Evolutionary conservation across 2,888 invertebrate genomes (phyloP), one percentile per base, ranked within the genome.

Genomic region (Eupithecia insigniata): DNA sequence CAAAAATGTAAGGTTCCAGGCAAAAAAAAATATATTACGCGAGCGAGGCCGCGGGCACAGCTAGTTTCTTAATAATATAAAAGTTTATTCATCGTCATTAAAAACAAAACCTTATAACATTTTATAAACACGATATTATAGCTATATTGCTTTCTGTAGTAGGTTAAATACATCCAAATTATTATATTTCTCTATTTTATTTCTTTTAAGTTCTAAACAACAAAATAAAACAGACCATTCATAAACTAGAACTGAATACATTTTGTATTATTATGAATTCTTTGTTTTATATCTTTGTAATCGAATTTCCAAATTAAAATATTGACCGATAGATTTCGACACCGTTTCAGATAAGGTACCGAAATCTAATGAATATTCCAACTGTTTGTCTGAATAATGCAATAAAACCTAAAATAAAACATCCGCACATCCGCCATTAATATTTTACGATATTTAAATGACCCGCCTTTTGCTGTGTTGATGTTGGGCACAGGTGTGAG

Each of bases 371-470:
- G 83, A 86, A 87, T 87, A 88, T 88, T 87, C 85, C 70, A 67
- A 74, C 70, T 80, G 81, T 80, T 86, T 84, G 84, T 87, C 82
- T 83, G 79, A 72, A 80, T 80, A 82, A 76, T 76, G 83, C 82
- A 82, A 86, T 89, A 84, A 89, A 86, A 87, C n/a, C 83, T 84
- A 82, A 85, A 88, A 86, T 81, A 81, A 83, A 84, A 83, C 83
- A 85, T 83, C 80, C 76, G 82, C 82, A 84, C 88, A 86, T 89
- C 87, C 88, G 88, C 86, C 82, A 84, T 88, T 85, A 86, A 87
- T 83, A 73, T 83, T 85, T 85, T 83, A 87, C 81, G 86, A 84
- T 83, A 84, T 84, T 87, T 86, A 85, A 85, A 88, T 83, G 78
- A 78, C 78, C 75, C 77, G 62, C 26, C 43, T 71, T 30, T 60